Evolutionary conservation across 2,797 vertebrate species (phyloP).

Genomic region (Valencia hispanica): DNA sequence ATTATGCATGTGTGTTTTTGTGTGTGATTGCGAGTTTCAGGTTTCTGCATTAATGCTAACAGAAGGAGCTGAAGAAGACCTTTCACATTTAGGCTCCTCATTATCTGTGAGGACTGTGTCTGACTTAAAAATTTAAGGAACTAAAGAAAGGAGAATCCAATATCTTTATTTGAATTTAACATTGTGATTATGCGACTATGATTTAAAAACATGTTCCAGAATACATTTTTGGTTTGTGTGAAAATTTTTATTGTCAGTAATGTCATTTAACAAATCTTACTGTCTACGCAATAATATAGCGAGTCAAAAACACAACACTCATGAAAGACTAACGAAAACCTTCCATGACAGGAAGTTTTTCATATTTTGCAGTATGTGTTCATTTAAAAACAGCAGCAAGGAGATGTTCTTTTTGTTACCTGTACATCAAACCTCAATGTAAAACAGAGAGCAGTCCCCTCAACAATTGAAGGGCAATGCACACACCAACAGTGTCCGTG

Average conservation of each 20-base stretch:
- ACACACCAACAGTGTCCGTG: conserved; percentile 18
- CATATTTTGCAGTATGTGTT: neutral
- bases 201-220: neutral
- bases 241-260: neutral
- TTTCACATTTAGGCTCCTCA: conserved; percentile 9
- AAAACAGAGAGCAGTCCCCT: neutral
- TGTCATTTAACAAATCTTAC: neutral
- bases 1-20: conserved; percentile 5
- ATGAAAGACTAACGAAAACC: neutral
- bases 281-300: too few species aligned
- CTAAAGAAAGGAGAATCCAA: neutral
- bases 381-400: neutral
- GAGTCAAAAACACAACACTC: neutral
- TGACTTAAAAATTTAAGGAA: neutral
- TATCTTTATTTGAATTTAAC: neutral
- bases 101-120: conserved; percentile 14
- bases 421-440: neutral
- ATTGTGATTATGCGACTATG: neutral
- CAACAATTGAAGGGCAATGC: neutral
- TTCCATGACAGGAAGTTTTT: neutral
- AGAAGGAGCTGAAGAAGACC: conserved; percentile 30
- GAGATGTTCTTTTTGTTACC: neutral
- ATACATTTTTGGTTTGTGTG: neutral
- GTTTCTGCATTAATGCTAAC: conserved; percentile 54
- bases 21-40: conserved; percentile 44